Evolutionary conservation across 1,140 invertebrate genomes (phyloP).

Genomic region (Bathynomus jamesi): DNA sequence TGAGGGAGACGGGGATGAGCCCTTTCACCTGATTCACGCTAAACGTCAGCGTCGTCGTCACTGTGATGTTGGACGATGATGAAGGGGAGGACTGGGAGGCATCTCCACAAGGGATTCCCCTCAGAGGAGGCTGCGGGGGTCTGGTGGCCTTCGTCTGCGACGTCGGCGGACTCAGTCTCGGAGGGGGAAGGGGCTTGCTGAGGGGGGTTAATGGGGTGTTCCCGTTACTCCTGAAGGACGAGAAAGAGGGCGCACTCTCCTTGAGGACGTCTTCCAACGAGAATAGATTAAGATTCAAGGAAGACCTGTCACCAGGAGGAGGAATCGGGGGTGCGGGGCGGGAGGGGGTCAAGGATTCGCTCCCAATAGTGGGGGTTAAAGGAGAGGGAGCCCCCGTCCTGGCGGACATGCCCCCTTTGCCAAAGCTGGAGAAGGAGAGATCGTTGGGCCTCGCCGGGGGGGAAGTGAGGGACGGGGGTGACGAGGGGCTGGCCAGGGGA

Average conservation of each 20-base stretch:
- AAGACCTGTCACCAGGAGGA: conserved; percentile 24
- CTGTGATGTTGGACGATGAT: conserved; percentile 58
- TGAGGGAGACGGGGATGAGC: conserved; percentile 36
- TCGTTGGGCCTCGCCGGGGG: conserved; percentile 2
- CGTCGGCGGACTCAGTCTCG: conserved; percentile 33
- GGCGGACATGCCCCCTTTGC: conserved; percentile 25
- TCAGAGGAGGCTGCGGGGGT: conserved; percentile 19
- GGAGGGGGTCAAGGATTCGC: not conserved
- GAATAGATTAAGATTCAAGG: conserved; percentile 62
- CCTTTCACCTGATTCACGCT: conserved; percentile 57
- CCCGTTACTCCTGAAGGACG: conserved; percentile 20
- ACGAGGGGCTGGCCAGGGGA: conserved; percentile 59
- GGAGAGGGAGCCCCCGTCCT: conserved; percentile 13
- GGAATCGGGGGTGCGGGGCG: conserved; percentile 11
- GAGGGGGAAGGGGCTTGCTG: conserved; percentile 39
- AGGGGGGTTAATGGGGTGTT: conserved; percentile 21
- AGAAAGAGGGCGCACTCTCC: conserved; percentile 25
- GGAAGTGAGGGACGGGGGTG: conserved; percentile 41
- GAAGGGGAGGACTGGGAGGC: conserved; percentile 49
- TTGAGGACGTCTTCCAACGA: conserved; percentile 51
- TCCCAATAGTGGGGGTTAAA: conserved; percentile 12
- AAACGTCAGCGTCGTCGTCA: conserved; percentile 72
- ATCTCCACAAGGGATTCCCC: conserved; percentile 52
- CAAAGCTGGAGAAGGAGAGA: conserved; percentile 32
- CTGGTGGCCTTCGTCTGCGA: conserved; percentile 44